Evolutionary conservation across 2,113 vertebrate genomes (phyloP).

Genomic region (Geothlypis trichas): DNA sequence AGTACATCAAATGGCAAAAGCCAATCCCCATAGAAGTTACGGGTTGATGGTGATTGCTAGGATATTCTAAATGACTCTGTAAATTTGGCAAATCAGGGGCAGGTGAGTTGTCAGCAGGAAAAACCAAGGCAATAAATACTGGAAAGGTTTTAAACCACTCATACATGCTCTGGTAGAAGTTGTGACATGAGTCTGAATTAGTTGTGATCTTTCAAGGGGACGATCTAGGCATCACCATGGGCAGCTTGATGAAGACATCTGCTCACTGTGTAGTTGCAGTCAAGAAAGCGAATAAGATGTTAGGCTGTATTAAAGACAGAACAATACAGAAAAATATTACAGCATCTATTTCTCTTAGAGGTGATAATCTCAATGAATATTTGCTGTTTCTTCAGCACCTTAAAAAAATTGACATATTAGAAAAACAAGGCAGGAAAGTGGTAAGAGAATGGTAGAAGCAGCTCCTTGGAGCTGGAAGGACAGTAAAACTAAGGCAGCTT

Average conservation of each 20-base stretch:
- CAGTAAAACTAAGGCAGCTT: background rate
- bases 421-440: background rate
- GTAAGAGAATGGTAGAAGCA: background rate
- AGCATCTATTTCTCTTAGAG: background rate
- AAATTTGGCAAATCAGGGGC: background rate
- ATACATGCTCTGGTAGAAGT: slow-evolving; percentile 2
- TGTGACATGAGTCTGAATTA: slow-evolving; percentile 18
- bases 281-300: slow-evolving; percentile 56
- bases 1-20: background rate
- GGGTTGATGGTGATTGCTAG: background rate
- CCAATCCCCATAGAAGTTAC: background rate
- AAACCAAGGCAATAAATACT: background rate
- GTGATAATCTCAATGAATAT: background rate
- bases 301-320: slow-evolving; percentile 61
- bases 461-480: background rate
- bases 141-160: background rate
- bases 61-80: background rate
- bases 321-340: slow-evolving; percentile 34
- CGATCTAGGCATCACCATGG: slow-evolving; percentile 30
- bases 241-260: slow-evolving; percentile 52
- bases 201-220: slow-evolving; percentile 47
- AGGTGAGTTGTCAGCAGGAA: background rate
- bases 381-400: background rate
- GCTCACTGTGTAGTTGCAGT: slow-evolving; percentile 46
- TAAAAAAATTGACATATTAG: background rate